A percentile compares a stretch with the other conserved stretches of the same genome.
Evolutionary conservation across 2,888 invertebrate species (phyloP).

Genomic region (Clistopyga incitator): DNA sequence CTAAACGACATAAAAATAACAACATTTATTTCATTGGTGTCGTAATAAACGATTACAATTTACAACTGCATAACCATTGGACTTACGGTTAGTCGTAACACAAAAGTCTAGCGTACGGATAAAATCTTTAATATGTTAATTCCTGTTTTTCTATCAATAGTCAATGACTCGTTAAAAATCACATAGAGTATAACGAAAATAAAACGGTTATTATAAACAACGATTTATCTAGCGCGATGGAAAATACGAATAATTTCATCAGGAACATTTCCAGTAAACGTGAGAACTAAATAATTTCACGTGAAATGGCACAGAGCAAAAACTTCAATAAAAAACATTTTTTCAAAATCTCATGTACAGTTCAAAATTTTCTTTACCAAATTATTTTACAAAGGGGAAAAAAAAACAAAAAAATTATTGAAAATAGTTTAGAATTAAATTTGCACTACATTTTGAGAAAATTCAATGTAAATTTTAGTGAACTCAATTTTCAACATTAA

Average conservation of each 20-base stretch:
- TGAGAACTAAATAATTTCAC: not conserved
- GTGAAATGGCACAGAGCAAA: not conserved
- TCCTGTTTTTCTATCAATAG: conserved; percentile 7
- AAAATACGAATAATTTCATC: conserved; percentile 1
- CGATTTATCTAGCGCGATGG: not conserved
- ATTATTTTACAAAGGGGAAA: too few species aligned
- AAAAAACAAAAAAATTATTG: too few species aligned
- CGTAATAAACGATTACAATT: conserved; percentile 40
- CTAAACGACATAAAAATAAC: conserved; percentile 26
- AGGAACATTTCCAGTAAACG: not conserved
- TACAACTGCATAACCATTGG: conserved; percentile 30
- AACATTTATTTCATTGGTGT: conserved; percentile 50
- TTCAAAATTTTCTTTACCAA: too few species aligned
- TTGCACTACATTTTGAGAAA: too few species aligned
- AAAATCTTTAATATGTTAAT: conserved; percentile 24
- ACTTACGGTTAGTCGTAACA: conserved; percentile 21
- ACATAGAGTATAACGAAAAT: conserved; percentile 8
- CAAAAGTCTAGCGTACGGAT: conserved; percentile 8
- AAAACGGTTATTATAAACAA: not conserved
- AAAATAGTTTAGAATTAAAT: too few species aligned
- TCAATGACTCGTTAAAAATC: conserved; percentile 24
- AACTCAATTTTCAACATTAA: too few species aligned
- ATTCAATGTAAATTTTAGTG: too few species aligned
- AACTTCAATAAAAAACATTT: too few species aligned
- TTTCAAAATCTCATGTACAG: too few species aligned